Evolutionary conservation across 2,113 vertebrate species (phyloP).

Genomic region (Pionites leucogaster): DNA sequence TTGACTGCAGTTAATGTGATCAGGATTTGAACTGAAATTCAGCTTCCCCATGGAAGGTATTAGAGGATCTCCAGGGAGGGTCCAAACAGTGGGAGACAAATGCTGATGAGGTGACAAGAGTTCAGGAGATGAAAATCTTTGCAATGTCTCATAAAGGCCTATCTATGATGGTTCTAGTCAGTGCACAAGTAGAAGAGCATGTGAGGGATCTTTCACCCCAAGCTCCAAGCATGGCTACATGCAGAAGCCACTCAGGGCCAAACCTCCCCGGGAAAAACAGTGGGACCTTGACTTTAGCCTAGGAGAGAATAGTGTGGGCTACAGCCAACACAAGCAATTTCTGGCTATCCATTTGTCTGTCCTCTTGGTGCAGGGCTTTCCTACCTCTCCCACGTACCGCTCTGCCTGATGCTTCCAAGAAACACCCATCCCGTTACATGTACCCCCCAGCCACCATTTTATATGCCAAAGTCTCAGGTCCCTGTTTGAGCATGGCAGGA

Average conservation of each 20-base stretch:
- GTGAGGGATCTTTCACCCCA: not conserved
- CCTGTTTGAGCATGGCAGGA: not conserved
- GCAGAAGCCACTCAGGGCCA: not conserved
- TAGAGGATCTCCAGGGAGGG: not conserved
- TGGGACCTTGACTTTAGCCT: not conserved
- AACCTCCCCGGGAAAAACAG: not conserved
- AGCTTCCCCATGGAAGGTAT: not conserved
- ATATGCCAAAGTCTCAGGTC: not conserved
- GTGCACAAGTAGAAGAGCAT: not conserved
- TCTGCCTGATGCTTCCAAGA: not conserved
- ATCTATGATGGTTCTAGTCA: not conserved
- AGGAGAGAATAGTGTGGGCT: not conserved
- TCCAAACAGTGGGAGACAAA: not conserved
- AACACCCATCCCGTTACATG: fast-evolving
- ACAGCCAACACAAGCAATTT: not conserved
- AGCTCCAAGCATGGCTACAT: not conserved
- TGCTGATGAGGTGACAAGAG: not conserved
- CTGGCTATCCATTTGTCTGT: not conserved
- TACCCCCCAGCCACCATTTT: not conserved
- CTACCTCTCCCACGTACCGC: fast-evolving
- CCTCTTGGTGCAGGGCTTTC: not conserved
- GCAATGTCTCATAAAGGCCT: not conserved
- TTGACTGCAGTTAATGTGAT: not conserved
- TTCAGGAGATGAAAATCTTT: not conserved
- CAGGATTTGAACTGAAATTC: not conserved